phyloP scores from a whole-genome alignment of 2,113 vertebrate species.

The Syngnathus scovelli region DNA sequence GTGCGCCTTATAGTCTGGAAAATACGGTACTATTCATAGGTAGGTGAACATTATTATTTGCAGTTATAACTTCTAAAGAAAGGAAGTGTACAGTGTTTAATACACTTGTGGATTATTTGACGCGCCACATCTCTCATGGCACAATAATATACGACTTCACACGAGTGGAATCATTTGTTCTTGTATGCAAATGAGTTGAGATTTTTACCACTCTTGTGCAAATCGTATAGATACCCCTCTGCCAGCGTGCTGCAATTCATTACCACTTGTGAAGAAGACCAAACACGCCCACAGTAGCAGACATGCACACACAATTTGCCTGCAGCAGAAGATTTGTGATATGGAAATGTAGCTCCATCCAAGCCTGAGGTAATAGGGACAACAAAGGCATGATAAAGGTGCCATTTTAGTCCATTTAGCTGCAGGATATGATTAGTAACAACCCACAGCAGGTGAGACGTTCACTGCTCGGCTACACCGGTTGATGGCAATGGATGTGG shows the following conservation, averaged over 20 bases:
- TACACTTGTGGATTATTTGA: too few species aligned
- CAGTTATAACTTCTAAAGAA: too few species aligned
- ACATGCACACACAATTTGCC: constrained; percentile 13
- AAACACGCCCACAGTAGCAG: constrained; percentile 11
- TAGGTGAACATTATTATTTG: too few species aligned
- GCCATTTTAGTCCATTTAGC: constrained; percentile 57
- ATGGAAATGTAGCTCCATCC: constrained; percentile 47
- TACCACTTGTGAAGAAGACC: constrained; percentile 27
- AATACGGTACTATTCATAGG: too few species aligned
- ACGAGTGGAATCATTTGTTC: too few species aligned
- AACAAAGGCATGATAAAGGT: constrained; percentile 62
- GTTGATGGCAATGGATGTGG: constrained; percentile 29
- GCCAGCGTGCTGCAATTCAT: constrained; percentile 23
- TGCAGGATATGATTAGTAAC: constrained; percentile 54
- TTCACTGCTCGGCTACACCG: constrained; percentile 32
- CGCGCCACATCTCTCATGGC: too few species aligned
- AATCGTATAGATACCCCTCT: constrained; percentile 7
- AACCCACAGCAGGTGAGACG: constrained; percentile 51
- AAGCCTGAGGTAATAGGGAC: constrained; percentile 44
- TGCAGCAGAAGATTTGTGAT: constrained; percentile 46
- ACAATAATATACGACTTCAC: too few species aligned
- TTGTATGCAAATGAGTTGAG: background rate
- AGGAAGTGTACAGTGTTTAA: too few species aligned
- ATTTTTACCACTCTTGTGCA: too few species aligned
- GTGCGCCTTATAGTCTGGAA: too few species aligned